A percentile compares a stretch with the other conserved stretches of the same genome.
phyloP scores from a whole-genome alignment of 2,113 vertebrate genomes.

The Physeter macrocephalus region DNA sequence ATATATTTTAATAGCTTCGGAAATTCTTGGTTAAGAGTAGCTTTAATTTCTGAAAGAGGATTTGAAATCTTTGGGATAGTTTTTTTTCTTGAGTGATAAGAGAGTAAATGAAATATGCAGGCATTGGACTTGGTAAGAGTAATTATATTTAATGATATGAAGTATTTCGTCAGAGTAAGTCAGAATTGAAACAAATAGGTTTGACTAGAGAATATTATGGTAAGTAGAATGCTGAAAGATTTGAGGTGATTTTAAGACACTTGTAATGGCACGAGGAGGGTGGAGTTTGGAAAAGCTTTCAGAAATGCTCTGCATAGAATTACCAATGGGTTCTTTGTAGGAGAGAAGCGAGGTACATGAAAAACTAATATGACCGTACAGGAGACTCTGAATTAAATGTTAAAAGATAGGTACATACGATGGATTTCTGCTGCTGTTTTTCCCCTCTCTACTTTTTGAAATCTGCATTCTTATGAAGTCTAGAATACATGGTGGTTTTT shows the following conservation, averaged over 20 bases:
- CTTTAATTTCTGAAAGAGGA: conserved; percentile 9
- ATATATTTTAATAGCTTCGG: not conserved
- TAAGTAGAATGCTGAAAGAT: not conserved
- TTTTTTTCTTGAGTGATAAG: not conserved
- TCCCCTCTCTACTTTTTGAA: not conserved
- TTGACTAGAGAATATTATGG: not conserved
- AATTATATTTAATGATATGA: not conserved
- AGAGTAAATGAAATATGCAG: not conserved
- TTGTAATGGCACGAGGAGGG: not conserved
- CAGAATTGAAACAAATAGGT: not conserved
- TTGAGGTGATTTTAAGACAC: not conserved
- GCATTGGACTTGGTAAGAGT: not conserved
- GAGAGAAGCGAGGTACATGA: not conserved
- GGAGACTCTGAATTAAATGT: not conserved
- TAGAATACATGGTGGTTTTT: not conserved
- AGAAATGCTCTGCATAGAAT: not conserved
- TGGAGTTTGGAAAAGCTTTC: not conserved
- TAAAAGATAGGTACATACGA: not conserved
- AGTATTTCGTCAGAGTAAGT: not conserved
- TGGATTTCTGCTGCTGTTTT: not conserved
- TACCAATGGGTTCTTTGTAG: not conserved
- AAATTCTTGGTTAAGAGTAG: not conserved
- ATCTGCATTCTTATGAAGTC: not conserved
- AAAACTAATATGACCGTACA: not conserved
- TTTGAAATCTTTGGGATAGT: not conserved